Conservation (phyloP, 2,113 vertebrate species). For the Xenopus tropicalis region DNA sequence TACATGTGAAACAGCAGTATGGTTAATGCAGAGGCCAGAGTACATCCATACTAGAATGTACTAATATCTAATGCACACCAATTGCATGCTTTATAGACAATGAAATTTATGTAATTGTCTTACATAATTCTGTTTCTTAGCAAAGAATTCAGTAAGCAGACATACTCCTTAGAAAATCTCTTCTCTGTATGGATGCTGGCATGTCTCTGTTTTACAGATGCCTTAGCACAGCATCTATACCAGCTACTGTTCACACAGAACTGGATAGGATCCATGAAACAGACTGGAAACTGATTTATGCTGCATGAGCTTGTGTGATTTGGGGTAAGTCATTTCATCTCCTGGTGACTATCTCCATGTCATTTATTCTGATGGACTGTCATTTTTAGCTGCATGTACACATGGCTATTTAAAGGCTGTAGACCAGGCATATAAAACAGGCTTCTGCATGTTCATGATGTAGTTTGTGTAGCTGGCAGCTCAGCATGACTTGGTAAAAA, state of each 20-base stretch:
- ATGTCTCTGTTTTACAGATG: too few species aligned
- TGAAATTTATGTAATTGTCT: too few species aligned
- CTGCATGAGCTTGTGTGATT: neutral
- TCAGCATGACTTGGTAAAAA: neutral
- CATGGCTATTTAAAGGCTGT: constrained; percentile 24
- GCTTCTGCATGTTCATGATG: constrained; percentile 17
- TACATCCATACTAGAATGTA: too few species aligned
- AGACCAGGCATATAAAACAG: constrained; percentile 13
- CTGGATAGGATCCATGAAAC: neutral
- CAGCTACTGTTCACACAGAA: neutral
- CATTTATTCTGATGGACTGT: neutral
- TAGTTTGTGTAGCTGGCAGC: constrained; percentile 8
- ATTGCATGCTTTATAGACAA: too few species aligned
- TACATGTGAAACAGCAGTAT: neutral
- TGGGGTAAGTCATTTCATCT: constrained; percentile 13
- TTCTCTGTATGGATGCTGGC: too few species aligned
- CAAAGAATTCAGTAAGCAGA: too few species aligned
- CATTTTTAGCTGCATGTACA: neutral
- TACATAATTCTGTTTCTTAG: too few species aligned
- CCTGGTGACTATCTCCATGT: neutral
- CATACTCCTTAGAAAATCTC: too few species aligned
- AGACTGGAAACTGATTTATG: neutral
- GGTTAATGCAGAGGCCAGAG: too few species aligned
- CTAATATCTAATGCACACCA: too few species aligned
- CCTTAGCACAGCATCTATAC: too few species aligned